A percentile compares a stretch with the other conserved stretches of the same genome.
Conservation (phyloP, 92 coral and sea anemone genomes). For the Siderastrea siderea region DNA sequence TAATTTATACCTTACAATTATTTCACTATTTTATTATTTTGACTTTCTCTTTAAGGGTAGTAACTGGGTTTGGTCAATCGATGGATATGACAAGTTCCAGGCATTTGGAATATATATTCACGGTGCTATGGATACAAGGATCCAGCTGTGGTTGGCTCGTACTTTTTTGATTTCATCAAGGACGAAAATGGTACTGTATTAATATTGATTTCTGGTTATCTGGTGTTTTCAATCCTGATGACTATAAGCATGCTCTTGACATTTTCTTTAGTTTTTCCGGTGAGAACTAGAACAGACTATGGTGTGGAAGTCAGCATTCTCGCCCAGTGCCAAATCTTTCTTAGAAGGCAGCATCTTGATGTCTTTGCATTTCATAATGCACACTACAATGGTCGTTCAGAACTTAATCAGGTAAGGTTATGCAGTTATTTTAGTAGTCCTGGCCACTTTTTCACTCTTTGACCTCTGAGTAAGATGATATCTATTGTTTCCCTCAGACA, state of each 20-base stretch:
- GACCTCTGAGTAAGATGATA: conserved; percentile 10
- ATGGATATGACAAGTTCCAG: conserved; percentile 55
- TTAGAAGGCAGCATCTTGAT: conserved; percentile 50
- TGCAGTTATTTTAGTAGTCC: background rate
- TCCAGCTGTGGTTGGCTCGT: conserved; percentile 48
- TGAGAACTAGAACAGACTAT: conserved; percentile 51
- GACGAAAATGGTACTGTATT: conserved; percentile 28
- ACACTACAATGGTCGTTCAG: conserved; percentile 52
- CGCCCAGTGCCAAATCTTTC: conserved; percentile 68
- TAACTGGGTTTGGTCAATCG: conserved; percentile 68
- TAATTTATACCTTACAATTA: background rate
- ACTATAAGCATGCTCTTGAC: background rate
- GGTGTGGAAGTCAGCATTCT: conserved; percentile 48
- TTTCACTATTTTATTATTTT: background rate
- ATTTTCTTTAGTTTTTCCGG: conserved; percentile 47
- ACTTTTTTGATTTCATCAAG: conserved; percentile 44
- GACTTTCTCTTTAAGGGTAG: conserved; percentile 33
- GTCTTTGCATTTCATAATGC: conserved; percentile 33
- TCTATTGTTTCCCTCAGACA: conserved; percentile 21
- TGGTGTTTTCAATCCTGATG: background rate
- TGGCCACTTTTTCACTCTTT: conserved; percentile 4
- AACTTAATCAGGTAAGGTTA: conserved; percentile 55
- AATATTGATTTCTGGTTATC: background rate
- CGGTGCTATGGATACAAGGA: conserved; percentile 59
- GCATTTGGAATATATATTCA: conserved; percentile 61